Evolutionary conservation across 2,113 vertebrate species (phyloP).

Genomic region (Pseudorectes ferrugineus): DNA sequence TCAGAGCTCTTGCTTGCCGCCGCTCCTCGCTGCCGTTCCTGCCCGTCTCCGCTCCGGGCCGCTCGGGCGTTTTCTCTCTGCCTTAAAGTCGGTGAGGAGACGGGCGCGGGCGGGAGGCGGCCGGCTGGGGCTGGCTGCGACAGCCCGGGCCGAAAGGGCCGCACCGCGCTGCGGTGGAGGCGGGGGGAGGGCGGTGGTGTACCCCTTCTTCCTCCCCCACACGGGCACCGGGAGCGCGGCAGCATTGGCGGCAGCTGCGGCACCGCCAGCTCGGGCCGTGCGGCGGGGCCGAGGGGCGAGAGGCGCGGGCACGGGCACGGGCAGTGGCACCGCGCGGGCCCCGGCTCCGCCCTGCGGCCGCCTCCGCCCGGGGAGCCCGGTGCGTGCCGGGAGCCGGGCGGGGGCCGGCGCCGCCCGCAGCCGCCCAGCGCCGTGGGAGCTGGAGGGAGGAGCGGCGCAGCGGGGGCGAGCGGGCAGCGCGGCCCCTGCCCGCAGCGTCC

Average conservation of each 20-base stretch:
- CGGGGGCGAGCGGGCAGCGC: neutral
- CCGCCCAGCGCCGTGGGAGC: neutral
- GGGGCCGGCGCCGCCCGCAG: neutral
- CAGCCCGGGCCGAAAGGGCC: neutral
- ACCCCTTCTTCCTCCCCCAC: neutral
- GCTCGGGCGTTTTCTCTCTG: conserved; percentile 67
- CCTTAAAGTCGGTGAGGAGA: conserved; percentile 73
- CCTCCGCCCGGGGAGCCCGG: neutral
- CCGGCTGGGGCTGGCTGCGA: neutral
- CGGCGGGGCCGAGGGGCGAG: neutral
- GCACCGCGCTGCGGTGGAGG: neutral
- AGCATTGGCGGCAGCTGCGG: neutral
- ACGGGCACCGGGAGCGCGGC: neutral
- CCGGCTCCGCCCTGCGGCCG: neutral
- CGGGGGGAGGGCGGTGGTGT: neutral
- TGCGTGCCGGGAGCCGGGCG: neutral
- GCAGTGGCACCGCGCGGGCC: neutral
- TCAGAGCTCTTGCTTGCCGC: neutral
- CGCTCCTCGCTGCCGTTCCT: neutral
- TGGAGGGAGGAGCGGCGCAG: neutral
- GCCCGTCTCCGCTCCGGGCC: conserved; percentile 26
- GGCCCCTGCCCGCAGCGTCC: neutral
- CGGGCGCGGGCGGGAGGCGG: neutral
- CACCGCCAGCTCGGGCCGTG: neutral
- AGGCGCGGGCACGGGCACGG: neutral